Conservation (phyloP, 2,888 invertebrate genomes). For the Perithous albicinctus region DNA sequence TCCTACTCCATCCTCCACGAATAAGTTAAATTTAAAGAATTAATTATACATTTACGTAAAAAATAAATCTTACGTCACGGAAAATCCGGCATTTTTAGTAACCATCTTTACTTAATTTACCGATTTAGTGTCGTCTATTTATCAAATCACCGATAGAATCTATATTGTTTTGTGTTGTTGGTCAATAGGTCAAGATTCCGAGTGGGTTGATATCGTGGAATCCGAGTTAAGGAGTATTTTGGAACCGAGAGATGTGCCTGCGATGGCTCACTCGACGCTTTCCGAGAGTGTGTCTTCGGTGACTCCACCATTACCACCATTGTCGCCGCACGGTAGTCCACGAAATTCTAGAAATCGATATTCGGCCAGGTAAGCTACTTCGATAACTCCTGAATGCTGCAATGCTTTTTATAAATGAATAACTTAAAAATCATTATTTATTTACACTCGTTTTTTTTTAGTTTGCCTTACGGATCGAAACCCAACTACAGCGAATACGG, state of each 20-base stretch:
- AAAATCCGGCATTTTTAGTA: too few relatives aligned
- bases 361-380: slow-evolving; percentile 79
- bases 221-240: slow-evolving; percentile 92
- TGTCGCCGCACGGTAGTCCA: slow-evolving; percentile 88
- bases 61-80: too few relatives aligned
- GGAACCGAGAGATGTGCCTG: slow-evolving; percentile 90
- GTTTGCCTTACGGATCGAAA: slow-evolving; percentile 88
- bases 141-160: background rate
- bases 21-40: too few relatives aligned
- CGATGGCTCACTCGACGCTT: slow-evolving; percentile 88
- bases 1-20: too few relatives aligned
- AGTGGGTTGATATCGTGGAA: slow-evolving; percentile 93
- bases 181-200: slow-evolving; percentile 87
- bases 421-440: slow-evolving; percentile 21
- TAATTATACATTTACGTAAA: too few relatives aligned
- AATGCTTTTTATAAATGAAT: background rate
- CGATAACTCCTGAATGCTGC: slow-evolving; percentile 40
- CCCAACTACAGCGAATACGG: slow-evolving; percentile 86
- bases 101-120: too few relatives aligned
- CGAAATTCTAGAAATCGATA: slow-evolving; percentile 81
- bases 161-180: slow-evolving; percentile 5
- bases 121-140: background rate
- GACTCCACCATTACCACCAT: slow-evolving; percentile 91
- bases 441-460: slow-evolving; percentile 79
- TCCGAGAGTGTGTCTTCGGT: slow-evolving; percentile 90